Conservation (phyloP, 2,888 invertebrate species). For the Pammene fasciana region DNA sequence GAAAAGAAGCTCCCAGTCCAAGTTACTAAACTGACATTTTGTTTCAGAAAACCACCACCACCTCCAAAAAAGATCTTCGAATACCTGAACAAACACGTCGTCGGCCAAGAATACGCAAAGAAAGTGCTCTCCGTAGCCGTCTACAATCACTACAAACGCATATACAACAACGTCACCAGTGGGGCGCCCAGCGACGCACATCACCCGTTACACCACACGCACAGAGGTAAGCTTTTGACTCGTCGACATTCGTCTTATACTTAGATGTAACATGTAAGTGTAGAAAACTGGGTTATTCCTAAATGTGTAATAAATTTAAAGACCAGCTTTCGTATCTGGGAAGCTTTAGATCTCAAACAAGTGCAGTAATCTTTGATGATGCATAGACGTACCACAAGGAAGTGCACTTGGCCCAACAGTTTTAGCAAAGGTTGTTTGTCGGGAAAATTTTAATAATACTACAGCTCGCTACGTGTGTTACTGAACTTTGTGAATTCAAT, state of each 20-base stretch:
- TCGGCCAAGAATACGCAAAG: constrained; percentile 98
- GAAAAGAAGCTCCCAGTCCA: too few species aligned
- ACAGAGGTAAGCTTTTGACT: constrained; percentile 83
- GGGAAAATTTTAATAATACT: too few species aligned
- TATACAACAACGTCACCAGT: constrained; percentile 93
- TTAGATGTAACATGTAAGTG: not conserved
- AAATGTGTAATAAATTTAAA: not conserved
- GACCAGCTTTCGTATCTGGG: too few species aligned
- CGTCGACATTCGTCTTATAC: not conserved
- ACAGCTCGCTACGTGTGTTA: not conserved
- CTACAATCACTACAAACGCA: constrained; percentile 99
- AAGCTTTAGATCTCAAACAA: too few species aligned
- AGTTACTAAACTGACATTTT: not conserved
- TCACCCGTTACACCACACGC: constrained; percentile 88
- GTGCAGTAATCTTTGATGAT: too few species aligned
- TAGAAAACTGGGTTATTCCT: not conserved
- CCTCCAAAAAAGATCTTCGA: constrained; percentile 98
- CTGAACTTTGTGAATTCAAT: not conserved
- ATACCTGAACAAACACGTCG: constrained; percentile 97
- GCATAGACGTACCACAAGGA: too few species aligned
- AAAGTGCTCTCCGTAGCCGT: constrained; percentile 99
- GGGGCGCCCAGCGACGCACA: constrained; percentile 78
- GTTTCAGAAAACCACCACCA: constrained; percentile 92
- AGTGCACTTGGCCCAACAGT: too few species aligned
- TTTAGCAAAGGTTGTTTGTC: too few species aligned